Evolutionary conservation across 2,797 vertebrate genomes (phyloP), one percentile per base, ranked within the genome.

Genomic region (Pygocentrus nattereri): DNA sequence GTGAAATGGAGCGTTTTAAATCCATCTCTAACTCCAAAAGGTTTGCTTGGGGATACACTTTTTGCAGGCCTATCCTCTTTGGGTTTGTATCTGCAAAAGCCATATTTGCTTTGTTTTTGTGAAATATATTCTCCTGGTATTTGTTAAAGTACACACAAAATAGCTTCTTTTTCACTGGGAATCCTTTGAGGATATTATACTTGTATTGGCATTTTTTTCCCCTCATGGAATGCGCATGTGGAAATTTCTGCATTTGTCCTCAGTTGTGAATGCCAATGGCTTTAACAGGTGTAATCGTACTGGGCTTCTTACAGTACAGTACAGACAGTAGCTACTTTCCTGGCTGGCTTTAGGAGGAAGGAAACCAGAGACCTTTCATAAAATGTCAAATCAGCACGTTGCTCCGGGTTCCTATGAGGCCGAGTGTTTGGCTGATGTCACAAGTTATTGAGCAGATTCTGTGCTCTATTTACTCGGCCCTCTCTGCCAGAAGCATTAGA

Each of bases 261-360:
- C 21, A 34, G 64, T 50, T 31, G 70, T 58, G 70, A 74, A 72
- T 49, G 44, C 34, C 52, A 56, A 85, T 85, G 67, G 61, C 62
- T 81, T 83, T 76, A 85, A 30, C 85, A 85, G 78, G 78, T 85
- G 78, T 47, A 75, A 68, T 47, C 21, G 73, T 61, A 41, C 41
- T 23, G 81, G 68, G 61, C 70, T 76, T 71, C 44, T 21, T 21
- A 41, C 5, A 54, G 80, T 77, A 25, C 52, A 50, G 62, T 50
- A 71, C 47, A 50, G 64, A 76, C 82, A 64, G 73, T 62, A 38
- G 56, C 68, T 56, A 27, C 25, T n/a, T 72, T 80, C n/a, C 54
- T 76, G 73, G 79, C 76, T 62, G 25, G 41, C 19, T 31, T 76
- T 16, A 54, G 67, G 49, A 74, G 59, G 61, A 79, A 79, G 52